Percentiles rank a stretch among this genome's conserved stretches.
Conservation (phyloP, 2,888 invertebrate species). For the Acrocyrtus sp. region DNA sequence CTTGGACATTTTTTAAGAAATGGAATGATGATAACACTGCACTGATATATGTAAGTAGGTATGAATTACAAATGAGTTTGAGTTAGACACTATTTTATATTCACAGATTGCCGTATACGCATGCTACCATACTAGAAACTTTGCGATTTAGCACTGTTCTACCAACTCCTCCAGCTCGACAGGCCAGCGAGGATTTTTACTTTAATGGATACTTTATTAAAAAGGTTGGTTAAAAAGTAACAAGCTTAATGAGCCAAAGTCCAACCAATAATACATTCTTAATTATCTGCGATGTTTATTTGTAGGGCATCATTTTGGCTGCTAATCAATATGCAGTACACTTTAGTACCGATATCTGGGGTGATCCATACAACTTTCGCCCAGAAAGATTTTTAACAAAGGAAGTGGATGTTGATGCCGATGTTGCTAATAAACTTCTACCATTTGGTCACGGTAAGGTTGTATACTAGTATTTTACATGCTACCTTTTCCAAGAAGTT, state of each 20-base stretch:
- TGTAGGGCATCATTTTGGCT: constrained; percentile 1
- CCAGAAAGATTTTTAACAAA: constrained; percentile 7
- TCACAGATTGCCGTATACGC: constrained; percentile 8
- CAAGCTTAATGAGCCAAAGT: no score
- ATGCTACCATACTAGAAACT: constrained; percentile 11
- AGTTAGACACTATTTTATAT: no score
- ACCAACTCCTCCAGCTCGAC: constrained; percentile 1
- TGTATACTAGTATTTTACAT: no score
- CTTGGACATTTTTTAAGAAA: no score
- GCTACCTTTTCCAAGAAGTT: no score
- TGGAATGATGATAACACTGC: no score
- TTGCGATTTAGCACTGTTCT: neutral
- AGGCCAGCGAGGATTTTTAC: constrained; percentile 11
- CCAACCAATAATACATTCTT: no score
- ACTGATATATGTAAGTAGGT: no score
- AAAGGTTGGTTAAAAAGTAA: no score
- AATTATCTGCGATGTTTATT: no score
- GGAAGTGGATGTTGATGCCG: neutral
- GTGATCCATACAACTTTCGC: constrained; percentile 1
- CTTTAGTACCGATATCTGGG: neutral
- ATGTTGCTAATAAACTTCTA: neutral
- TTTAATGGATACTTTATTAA: constrained; percentile 15
- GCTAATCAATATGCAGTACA: neutral
- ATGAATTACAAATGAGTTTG: no score
- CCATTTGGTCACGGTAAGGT: constrained; percentile 11